These are phyloP conservation scores for Hemistola chrysoprasaria DNA, from an alignment of 2,888 invertebrate genomes.

Conservation along the genomic window DNA sequence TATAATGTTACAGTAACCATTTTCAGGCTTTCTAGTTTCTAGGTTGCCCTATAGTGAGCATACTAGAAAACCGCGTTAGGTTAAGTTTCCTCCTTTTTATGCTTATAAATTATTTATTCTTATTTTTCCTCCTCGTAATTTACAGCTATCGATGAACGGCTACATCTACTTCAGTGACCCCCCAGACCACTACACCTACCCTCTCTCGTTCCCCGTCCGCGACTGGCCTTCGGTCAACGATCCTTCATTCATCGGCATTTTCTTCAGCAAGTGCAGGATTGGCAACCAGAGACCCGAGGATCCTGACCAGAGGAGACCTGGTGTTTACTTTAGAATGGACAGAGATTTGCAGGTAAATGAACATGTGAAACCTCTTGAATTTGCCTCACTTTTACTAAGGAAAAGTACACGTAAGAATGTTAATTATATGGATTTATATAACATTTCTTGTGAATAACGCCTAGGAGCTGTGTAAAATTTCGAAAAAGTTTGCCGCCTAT, in stretches of 20 bases:
- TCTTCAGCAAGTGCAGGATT: slow-evolving; percentile 93
- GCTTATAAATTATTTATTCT: slow-evolving; percentile 9
- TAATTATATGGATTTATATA: too few relatives aligned
- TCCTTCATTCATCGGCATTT: slow-evolving; percentile 96
- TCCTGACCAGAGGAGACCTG: slow-evolving; percentile 88
- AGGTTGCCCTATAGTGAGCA: too few relatives aligned
- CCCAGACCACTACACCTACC: slow-evolving; percentile 91
- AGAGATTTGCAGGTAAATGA: slow-evolving; percentile 68
- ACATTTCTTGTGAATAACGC: too few relatives aligned
- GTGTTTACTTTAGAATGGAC: slow-evolving; percentile 90
- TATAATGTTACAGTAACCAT: too few relatives aligned
- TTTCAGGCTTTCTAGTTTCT: too few relatives aligned
- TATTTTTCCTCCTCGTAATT: too few relatives aligned
- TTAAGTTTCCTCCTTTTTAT: too few relatives aligned
- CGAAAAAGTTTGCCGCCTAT: too few relatives aligned
- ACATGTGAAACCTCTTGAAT: not conserved
- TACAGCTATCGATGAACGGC: slow-evolving; percentile 91
- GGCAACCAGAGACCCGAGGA: slow-evolving; percentile 88
- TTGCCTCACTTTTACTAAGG: too few relatives aligned
- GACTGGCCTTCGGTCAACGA: slow-evolving; percentile 94
- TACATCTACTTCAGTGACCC: slow-evolving; percentile 95
- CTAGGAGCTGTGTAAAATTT: too few relatives aligned
- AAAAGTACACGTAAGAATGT: too few relatives aligned
- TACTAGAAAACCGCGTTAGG: too few relatives aligned
- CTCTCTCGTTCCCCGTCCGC: slow-evolving; percentile 91